phyloP scores from a whole-genome alignment of 2,797 vertebrate genomes.

The Smutsia gigantea region DNA sequence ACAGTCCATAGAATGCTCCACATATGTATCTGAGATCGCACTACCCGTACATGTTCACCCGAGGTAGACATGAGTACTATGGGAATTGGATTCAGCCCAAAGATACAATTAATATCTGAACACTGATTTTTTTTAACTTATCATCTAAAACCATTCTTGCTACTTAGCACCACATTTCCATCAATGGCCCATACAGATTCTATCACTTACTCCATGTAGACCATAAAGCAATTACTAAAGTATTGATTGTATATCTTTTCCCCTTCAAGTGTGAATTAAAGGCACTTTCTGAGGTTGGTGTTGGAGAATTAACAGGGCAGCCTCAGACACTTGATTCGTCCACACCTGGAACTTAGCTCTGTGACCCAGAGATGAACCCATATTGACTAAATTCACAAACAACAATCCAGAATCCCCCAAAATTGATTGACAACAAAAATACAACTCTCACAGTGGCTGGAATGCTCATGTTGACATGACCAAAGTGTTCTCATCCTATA shows the following conservation, averaged over 20 bases:
- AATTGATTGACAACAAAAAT: background rate
- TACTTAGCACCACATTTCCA: slow-evolving; percentile 6
- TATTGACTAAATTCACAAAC: background rate
- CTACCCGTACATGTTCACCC: background rate
- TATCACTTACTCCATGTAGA: background rate
- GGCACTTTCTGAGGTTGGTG: background rate
- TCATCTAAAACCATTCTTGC: background rate
- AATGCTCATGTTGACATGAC: background rate
- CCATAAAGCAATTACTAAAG: background rate
- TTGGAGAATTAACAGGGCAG: background rate
- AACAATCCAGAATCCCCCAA: background rate
- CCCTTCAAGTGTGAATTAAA: slow-evolving; percentile 19
- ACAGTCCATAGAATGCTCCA: background rate
- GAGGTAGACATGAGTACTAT: background rate
- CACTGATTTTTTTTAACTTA: background rate
- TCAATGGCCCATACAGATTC: background rate
- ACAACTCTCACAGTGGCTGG: background rate
- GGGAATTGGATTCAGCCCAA: background rate
- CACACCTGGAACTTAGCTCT: background rate
- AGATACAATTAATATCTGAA: background rate
- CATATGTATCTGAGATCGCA: background rate
- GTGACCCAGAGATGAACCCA: background rate
- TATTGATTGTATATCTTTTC: background rate
- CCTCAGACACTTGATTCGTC: background rate
- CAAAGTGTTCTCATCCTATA: background rate